Conservation (phyloP, 1,140 invertebrate species). For the Drosophila athabasca region DNA sequence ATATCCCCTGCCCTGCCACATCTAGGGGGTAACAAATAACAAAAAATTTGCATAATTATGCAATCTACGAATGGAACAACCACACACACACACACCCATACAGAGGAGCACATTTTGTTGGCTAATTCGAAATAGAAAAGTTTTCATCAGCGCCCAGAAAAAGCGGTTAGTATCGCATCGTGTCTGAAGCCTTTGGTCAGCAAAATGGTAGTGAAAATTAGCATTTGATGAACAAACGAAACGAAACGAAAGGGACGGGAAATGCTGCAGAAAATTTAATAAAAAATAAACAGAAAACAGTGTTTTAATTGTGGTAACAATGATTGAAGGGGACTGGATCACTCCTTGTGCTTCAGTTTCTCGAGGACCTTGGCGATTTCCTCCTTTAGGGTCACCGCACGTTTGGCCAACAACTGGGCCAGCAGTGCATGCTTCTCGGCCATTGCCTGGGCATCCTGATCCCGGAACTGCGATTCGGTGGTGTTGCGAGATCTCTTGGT, state of each 20-base stretch:
- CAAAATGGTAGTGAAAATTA: constrained; percentile 27
- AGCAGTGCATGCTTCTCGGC: constrained; percentile 60
- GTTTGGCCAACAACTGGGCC: constrained; percentile 51
- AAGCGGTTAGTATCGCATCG: background rate
- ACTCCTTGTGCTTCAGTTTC: constrained; percentile 31
- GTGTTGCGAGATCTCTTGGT: constrained; percentile 10
- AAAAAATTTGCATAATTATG: constrained; percentile 80
- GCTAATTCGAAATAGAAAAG: constrained; percentile 66
- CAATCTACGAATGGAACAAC: constrained; percentile 59
- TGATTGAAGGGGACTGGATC: background rate
- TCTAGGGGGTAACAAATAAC: constrained; percentile 40
- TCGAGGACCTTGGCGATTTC: constrained; percentile 45
- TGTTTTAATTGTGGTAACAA: constrained; percentile 25
- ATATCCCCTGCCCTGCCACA: constrained; percentile 11
- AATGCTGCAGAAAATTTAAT: constrained; percentile 70
- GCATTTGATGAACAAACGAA: constrained; percentile 38
- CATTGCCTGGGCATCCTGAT: constrained; percentile 25
- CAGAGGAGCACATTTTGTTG: constrained; percentile 51
- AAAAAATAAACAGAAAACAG: constrained; percentile 25
- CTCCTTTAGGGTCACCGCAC: constrained; percentile 48
- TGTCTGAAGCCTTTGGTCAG: constrained; percentile 36
- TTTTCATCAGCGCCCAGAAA: constrained; percentile 28
- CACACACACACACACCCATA: constrained; percentile 21
- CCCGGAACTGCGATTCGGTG: background rate
- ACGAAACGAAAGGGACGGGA: constrained; percentile 30